Base-by-base conservation (phyloP, 2,888 invertebrate species). In the Drosophila paracracens region DNA sequence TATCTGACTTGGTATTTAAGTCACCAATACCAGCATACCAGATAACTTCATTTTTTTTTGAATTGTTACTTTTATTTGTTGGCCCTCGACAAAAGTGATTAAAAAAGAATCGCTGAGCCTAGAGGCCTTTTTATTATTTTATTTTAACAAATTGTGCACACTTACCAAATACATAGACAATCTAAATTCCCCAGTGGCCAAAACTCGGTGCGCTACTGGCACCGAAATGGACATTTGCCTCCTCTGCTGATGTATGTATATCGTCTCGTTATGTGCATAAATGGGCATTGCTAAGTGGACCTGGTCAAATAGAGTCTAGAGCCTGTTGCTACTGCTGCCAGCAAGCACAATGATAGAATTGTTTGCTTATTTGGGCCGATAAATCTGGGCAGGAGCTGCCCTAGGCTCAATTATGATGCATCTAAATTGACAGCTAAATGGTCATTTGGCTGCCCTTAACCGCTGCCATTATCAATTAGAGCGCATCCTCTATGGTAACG, bases 391-490 rank as follows among this genome's bases (percentile, higher is more conserved):
- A 54, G 48, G 51, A 61, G 54, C 54, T 33, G 58, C 29, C 21
- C 46, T 13, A 8, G 29, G 48, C 68, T 52, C 58, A 53, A 71
- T 86, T 85, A 83, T 86, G 88, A 77, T 89, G 74, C 69, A 87
- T 86, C 75, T 72, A 73, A 79, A 87, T 79, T 84, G 79, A 71
- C 69, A 79, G 79, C 67, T 62, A 69, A 75, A 71, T 81, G 74
- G 67, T 74, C 63, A 68, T 76, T 70, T 70, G 64, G 65, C 61
- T 57, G 43, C 50, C 64, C 51, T 54, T 58, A 60, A 66, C 62
- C 72, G 33, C 52, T 59, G 65, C 60, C 71, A 76, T 79, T 87
- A 87, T 87, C 87, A 88, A 87, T 89, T 89, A 89, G 82, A 79
- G 58, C 71, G 56, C 62, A 76, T 75, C 78, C 61, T 62, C 46